Base-by-base conservation (phyloP, 1,140 invertebrate species). In the Centruroides sculpturatus region DNA sequence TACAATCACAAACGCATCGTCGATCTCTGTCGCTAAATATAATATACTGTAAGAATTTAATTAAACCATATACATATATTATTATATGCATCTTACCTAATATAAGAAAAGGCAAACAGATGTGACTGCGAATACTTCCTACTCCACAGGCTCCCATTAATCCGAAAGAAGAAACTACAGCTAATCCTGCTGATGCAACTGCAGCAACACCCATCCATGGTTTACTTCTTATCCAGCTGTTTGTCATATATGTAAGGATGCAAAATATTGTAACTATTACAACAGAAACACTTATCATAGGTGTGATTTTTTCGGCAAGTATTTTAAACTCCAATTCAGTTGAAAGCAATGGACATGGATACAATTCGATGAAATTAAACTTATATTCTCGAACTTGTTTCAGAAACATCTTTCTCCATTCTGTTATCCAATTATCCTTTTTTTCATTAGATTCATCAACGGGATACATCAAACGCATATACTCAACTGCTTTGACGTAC, bases 1-100 rank as follows among this genome's bases (percentile, higher is more conserved):
- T 63, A 97, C 75, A 85, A 98, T 91, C 5, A 96, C 90, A 74
- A 97, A 96, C 41, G 92, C 96, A 73, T 96, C 92, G 72, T 97
- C 92, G 56, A 95, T 93, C 50, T 92, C 92, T 68, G 96, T 93
- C 69, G 91, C 92, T 95, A 70, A 50, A 73, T 23, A 23, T 23
- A 23, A 23, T 23, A 23, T 23, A 23, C 23, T 23, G 23, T 23
- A 23, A 23, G 23, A 23, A 23, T 23, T 23, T 23, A 23, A 23
- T 23, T 23, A 23, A 23, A 23, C 23, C 23, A 23, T 23, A 23
- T 23, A 23, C 23, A 2, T 23, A 23, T 23, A 23, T 23, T 23
- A 23, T 23, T 23, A 23, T 23, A 23, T 23, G 23, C 23, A 23
- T 23, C 82, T 85, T 80, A 95, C 92, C 91, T 63, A 95, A 85